These are phyloP conservation scores for Drosophila rellima DNA, from an alignment of 2,888 invertebrate genomes.

Conservation along the genomic window DNA sequence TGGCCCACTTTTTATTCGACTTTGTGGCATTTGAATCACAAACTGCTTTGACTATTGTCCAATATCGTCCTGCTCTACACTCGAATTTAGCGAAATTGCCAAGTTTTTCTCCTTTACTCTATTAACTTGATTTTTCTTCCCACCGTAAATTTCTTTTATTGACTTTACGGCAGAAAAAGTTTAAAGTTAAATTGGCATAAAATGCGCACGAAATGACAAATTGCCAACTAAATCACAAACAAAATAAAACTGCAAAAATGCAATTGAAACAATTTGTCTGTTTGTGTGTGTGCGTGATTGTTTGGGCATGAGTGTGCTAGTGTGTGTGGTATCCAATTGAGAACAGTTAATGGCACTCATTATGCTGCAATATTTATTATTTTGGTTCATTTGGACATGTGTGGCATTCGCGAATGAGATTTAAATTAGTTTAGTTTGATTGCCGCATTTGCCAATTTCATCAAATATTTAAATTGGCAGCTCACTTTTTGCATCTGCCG, in stretches of 20 bases:
- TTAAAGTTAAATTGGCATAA: conserved; percentile 61
- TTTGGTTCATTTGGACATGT: conserved; percentile 19
- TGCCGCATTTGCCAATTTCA: conserved; percentile 35
- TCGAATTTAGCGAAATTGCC: conserved; percentile 49
- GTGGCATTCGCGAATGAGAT: conserved; percentile 44
- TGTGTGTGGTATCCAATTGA: conserved; percentile 34
- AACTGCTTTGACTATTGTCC: conserved; percentile 52
- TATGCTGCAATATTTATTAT: conserved; percentile 50
- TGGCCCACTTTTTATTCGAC: conserved; percentile 43
- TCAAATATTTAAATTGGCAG: conserved; percentile 52
- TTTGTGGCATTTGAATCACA: conserved; percentile 58
- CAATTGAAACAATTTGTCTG: conserved; percentile 47
- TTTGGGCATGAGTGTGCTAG: not conserved
- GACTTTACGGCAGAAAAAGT: conserved; percentile 55
- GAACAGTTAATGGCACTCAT: conserved; percentile 59
- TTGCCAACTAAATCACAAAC: conserved; percentile 58
- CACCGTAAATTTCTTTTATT: conserved; percentile 66
- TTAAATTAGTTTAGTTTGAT: conserved; percentile 67
- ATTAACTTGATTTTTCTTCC: conserved; percentile 24
- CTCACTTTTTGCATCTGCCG: conserved; percentile 21
- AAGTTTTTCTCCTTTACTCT: conserved; percentile 38
- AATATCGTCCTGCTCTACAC: conserved; percentile 21
- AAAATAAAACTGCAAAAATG: conserved; percentile 41
- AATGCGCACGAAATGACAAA: conserved; percentile 71
- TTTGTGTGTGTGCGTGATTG: not conserved